Conservation (phyloP, 1,140 invertebrate genomes). For the Tribolium madens region DNA sequence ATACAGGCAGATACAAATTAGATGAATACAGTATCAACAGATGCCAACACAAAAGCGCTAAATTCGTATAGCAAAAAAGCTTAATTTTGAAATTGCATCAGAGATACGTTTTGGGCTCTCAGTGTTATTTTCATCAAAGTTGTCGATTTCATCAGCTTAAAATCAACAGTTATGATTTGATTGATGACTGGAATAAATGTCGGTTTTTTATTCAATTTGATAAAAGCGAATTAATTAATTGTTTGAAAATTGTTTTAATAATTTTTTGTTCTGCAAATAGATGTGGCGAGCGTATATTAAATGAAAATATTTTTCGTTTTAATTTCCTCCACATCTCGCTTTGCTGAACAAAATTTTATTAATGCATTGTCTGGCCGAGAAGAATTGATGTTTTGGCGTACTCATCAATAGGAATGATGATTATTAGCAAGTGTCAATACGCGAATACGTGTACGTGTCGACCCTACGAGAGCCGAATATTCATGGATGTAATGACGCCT, state of each 20-base stretch:
- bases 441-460: background rate
- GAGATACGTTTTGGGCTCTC: background rate
- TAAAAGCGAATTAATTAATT: too few species aligned
- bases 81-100: background rate
- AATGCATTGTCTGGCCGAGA: background rate
- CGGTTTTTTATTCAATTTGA: background rate
- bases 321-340: background rate
- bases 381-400: background rate
- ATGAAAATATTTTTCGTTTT: background rate
- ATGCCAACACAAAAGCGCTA: background rate
- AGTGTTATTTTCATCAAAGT: background rate
- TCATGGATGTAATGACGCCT: background rate
- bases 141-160: background rate
- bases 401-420: background rate
- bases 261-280: too few species aligned
- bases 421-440: background rate
- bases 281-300: too few species aligned
- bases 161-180: background rate
- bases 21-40: constrained; percentile 12
- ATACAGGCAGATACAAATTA: constrained; percentile 15
- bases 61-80: background rate
- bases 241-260: too few species aligned
- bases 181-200: background rate
- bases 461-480: background rate
- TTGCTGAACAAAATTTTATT: background rate